Evolutionary conservation across 2,113 vertebrate genomes (phyloP), one percentile per base, ranked within the genome.

Genomic region (Pseudorectes ferrugineus): DNA sequence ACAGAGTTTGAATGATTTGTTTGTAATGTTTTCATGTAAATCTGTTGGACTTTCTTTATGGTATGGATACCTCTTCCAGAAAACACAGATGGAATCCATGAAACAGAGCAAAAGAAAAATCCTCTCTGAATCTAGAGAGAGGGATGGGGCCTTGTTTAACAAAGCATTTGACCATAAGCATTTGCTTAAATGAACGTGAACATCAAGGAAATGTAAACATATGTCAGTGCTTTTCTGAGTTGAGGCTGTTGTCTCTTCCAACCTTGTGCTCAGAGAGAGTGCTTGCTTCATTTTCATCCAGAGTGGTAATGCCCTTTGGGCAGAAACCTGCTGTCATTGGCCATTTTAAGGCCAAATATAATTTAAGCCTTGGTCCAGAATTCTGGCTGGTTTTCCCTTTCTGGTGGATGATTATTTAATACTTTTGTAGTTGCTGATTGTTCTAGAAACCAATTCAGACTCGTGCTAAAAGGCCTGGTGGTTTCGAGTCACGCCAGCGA

Each of bases 11-110:
- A 92, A 24, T 88, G 46, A 72, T 80, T 74, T 83, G 75, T 93
- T 95, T 90, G 59, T 93, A 76, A 65, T 65, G 49, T 80, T 83
- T 94, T 75, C n/a, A 10, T 93, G 51, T 90, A 70, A 93, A 91
- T 80, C 62, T 85, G 62, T 83, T 88, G 55, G 91, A 36, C 35
- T 80, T 95, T 48, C 66, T 82, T 80, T 74, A 67, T 1, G 45
- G 28, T 43, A 14, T 46, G 31, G 67, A n/a, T 58, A 46, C 75
- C n/a, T 90, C 82, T 88, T 91, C 95, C 94, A 96, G 87, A 89
- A 95, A 95, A 55, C 59, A 63, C 93, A 96, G 93, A 85, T 94
- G 94, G 93, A 80, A 90, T 52, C 68, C 52, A 54, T 93, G 95
- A 95, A 72, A 12, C 6, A 5, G 46, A 94, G 85, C 79, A 62